Percentiles rank a stretch among this genome's conserved stretches.
Conservation (phyloP, 2,888 invertebrate genomes). For the Megaustenia siamemsis region DNA sequence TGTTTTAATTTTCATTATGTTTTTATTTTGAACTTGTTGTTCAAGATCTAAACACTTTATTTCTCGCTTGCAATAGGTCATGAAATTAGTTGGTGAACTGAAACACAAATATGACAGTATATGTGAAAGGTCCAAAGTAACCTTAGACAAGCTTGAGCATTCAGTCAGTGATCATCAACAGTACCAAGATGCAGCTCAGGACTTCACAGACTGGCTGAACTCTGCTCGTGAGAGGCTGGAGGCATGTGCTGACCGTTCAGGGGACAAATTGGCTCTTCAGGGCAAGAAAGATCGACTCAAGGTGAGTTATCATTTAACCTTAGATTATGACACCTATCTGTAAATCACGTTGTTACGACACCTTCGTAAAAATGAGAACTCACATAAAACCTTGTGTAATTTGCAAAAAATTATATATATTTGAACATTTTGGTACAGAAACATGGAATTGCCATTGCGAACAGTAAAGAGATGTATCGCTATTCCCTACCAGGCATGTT, state of each 20-base stretch:
- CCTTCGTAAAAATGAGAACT: too few species aligned
- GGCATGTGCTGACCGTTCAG: slow-evolving; percentile 81
- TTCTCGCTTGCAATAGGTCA: slow-evolving; percentile 57
- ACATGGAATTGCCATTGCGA: too few species aligned
- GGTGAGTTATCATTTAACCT: slow-evolving; percentile 59
- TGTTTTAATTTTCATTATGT: too few species aligned
- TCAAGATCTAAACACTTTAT: too few species aligned
- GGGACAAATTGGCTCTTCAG: slow-evolving; percentile 85
- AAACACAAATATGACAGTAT: slow-evolving; percentile 71
- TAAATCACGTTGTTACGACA: too few species aligned
- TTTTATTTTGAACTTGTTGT: too few species aligned
- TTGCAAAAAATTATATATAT: too few species aligned
- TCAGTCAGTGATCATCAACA: slow-evolving; percentile 92
- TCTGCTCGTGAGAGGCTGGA: slow-evolving; percentile 71
- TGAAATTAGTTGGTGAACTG: slow-evolving; percentile 73
- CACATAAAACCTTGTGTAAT: too few species aligned
- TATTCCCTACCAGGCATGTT: too few species aligned
- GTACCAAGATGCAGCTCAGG: slow-evolving; percentile 87
- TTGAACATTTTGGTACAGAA: too few species aligned
- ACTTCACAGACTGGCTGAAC: slow-evolving; percentile 89
- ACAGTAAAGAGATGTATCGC: too few species aligned
- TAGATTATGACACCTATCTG: too few species aligned
- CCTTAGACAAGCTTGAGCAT: slow-evolving; percentile 90
- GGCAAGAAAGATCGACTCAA: slow-evolving; percentile 78
- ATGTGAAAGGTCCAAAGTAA: slow-evolving; percentile 82